These are phyloP conservation scores for Yponomeuta sedellus DNA, from an alignment of 2,888 invertebrate genomes.

Conservation along the genomic window DNA sequence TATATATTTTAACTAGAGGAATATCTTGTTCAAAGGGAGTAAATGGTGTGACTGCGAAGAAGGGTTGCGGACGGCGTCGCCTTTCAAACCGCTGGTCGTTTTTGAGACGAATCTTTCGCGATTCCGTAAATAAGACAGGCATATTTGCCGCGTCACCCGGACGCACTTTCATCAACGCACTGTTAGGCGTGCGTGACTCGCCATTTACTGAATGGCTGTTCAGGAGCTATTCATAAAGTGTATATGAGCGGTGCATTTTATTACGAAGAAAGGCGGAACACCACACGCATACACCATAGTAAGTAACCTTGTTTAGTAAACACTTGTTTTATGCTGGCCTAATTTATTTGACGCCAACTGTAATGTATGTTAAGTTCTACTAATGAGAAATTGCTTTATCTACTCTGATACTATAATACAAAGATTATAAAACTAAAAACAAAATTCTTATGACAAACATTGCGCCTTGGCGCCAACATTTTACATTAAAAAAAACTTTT, in stretches of 20 bases:
- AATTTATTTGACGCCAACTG: too few relatives aligned
- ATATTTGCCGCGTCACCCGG: not conserved
- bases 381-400: too few relatives aligned
- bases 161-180: not conserved
- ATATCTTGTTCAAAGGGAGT: slow-evolving; percentile 1
- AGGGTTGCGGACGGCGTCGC: not conserved
- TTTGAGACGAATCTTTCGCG: slow-evolving; percentile 1
- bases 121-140: not conserved
- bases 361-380: too few relatives aligned
- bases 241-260: not conserved
- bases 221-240: not conserved
- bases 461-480: too few relatives aligned
- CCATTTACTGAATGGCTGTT: not conserved
- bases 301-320: too few relatives aligned
- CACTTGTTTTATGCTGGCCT: too few relatives aligned
- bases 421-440: too few relatives aligned
- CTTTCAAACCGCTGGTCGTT: not conserved
- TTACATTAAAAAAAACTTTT: too few relatives aligned
- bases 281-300: too few relatives aligned
- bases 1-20: not conserved
- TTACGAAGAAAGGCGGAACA: not conserved
- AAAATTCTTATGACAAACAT: too few relatives aligned
- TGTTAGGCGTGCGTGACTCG: not conserved
- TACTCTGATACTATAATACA: too few relatives aligned
- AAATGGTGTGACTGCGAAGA: not conserved